Evolutionary conservation across 1,140 invertebrate genomes (phyloP).

Genomic region (Euglossa dilemma): DNA sequence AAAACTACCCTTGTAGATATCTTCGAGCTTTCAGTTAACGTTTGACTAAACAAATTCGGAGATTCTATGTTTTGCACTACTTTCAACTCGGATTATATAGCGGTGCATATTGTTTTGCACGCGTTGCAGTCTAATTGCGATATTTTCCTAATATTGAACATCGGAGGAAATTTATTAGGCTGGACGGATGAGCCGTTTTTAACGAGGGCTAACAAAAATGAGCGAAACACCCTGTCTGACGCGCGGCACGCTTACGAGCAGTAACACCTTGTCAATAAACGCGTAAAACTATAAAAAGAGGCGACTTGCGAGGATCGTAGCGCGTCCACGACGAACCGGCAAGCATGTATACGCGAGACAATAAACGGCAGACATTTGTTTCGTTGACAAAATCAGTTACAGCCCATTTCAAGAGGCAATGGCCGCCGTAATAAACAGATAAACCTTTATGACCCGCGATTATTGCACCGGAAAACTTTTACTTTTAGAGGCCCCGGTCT

Average conservation of each 20-base stretch:
- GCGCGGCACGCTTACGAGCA: conserved; percentile 47
- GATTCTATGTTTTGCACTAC: too few species aligned
- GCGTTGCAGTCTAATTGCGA: too few species aligned
- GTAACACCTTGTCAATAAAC: conserved; percentile 41
- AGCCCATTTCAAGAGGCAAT: conserved; percentile 65
- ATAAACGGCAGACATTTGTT: conserved; percentile 32
- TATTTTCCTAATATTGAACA: too few species aligned
- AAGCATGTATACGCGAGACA: not conserved
- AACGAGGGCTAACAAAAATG: not conserved
- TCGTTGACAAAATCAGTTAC: conserved; percentile 73
- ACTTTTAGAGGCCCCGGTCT: conserved; percentile 51
- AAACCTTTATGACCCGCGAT: conserved; percentile 74
- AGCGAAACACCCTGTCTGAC: not conserved
- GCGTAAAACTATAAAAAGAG: conserved; percentile 59
- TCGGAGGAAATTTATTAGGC: not conserved
- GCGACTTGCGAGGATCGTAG: not conserved
- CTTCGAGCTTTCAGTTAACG: too few species aligned
- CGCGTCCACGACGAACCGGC: not conserved
- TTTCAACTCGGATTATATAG: too few species aligned
- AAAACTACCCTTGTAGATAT: too few species aligned
- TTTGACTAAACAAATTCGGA: too few species aligned
- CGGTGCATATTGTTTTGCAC: too few species aligned
- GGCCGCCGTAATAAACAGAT: conserved; percentile 75
- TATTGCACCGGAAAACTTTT: conserved; percentile 74
- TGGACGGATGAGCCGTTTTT: not conserved